phyloP scores from a whole-genome alignment of 2,888 invertebrate species.

The Schizaphis graminum region DNA sequence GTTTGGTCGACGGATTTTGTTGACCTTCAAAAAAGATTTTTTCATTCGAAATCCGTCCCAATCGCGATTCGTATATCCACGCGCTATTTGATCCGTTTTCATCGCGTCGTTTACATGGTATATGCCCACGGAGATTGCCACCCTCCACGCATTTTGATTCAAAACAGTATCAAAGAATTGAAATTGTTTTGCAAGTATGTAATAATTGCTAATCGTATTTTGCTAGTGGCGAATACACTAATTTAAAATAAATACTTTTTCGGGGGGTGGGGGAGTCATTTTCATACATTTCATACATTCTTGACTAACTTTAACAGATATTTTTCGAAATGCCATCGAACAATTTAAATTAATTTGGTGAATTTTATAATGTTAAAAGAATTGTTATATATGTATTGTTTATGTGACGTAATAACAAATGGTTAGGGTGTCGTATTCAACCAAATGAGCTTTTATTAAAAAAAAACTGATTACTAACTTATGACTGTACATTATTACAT shows the following conservation, averaged over 20 bases:
- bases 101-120: background rate
- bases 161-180: background rate
- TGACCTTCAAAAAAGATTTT: background rate
- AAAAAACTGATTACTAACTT: background rate
- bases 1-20: background rate
- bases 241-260: background rate
- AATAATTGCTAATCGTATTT: background rate
- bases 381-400: no score
- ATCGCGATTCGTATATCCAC: background rate
- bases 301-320: no score
- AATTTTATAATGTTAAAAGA: no score
- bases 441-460: background rate
- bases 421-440: background rate
- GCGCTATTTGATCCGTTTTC: background rate
- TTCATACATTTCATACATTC: background rate
- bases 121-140: background rate
- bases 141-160: background rate
- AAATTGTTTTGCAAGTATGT: background rate
- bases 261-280: background rate
- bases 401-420: no score
- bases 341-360: no score
- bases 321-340: no score
- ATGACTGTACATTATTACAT: no score
- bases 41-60: background rate
- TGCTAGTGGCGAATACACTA: background rate